phyloP scores from a whole-genome alignment of 2,888 invertebrate species.

The Glaucopsyche alexis region DNA sequence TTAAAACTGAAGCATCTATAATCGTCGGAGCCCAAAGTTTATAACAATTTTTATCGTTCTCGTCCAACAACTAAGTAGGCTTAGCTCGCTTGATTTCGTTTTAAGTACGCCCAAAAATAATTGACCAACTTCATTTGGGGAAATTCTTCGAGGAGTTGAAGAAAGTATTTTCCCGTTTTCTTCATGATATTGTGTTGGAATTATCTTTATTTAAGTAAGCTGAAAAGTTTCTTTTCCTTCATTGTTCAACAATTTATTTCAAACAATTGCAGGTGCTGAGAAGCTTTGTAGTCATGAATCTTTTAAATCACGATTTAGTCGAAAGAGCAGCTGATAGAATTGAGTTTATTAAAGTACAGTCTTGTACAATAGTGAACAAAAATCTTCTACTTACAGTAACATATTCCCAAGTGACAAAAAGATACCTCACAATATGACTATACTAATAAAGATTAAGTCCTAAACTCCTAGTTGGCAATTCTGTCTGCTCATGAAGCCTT shows the following conservation, averaged over 20 bases:
- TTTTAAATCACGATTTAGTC: not conserved
- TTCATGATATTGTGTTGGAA: not conserved
- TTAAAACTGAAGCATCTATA: constrained; percentile 62
- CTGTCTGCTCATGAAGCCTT: not conserved
- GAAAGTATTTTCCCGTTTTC: not conserved
- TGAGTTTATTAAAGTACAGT: too few species aligned
- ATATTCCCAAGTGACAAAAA: too few species aligned
- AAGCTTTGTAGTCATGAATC: not conserved
- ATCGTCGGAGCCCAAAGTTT: constrained; percentile 45
- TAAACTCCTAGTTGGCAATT: too few species aligned
- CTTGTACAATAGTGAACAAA: too few species aligned
- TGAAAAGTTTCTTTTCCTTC: not conserved
- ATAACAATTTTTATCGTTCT: constrained; percentile 39
- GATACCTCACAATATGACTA: too few species aligned
- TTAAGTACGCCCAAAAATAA: constrained; percentile 20
- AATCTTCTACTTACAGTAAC: too few species aligned
- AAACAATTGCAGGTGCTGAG: not conserved
- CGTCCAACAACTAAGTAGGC: constrained; percentile 28
- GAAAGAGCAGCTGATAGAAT: too few species aligned
- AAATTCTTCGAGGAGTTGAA: constrained; percentile 5
- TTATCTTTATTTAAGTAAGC: not conserved
- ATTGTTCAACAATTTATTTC: not conserved
- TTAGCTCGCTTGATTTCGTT: constrained; percentile 17
- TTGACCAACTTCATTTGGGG: constrained; percentile 11
- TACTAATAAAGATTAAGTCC: too few species aligned